Base-by-base conservation (phyloP, 2,888 invertebrate species). In the Ectemnius lituratus region DNA sequence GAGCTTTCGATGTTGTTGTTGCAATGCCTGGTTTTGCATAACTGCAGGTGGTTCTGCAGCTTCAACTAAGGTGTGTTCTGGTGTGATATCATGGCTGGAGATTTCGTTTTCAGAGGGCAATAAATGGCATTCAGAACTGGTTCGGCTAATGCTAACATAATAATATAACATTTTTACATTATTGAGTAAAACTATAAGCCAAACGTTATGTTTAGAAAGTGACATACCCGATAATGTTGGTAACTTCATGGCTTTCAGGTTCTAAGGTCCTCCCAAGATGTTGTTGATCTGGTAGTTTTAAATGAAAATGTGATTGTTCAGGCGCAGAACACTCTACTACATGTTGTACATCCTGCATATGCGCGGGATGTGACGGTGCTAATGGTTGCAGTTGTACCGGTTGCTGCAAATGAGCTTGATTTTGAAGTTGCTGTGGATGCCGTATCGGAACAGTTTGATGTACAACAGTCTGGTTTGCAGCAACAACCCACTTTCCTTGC, bases 51-150 rank as follows among this genome's bases (percentile, higher is more conserved):
- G 76, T 67, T 89, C 88, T 1, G 82, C 81, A 1, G 87, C 84
- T 62, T 90, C 90, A 8, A 89, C 82, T 3, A 90, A 79, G 0
- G 90, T 90, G 46, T 90, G 90, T 46, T 91, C 90, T 0, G 90
- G 90, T 4, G 90, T 90, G 20, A 88, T 84, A 37, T 90, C 90
- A 46, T 90, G 88, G 70, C 90, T 90, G 18, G 90, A 89, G 62
- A 81, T 86, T 58, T 90, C 90, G 59, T 85, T 87, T 67, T 91
- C 90, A 11, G 88, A 88, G 11, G 84, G 84, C 45, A 89, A 61
- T 28, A 89, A 80, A 61, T 89, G 90, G 59, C 85, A 88, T 60
- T 90, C 90, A 0, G 88, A 88, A 63, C 88, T 90, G 2, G 88
- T 86, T 52, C 90, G 86, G 63, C 88, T 88, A 67, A 64, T 62